Base-by-base conservation (phyloP, 2,113 vertebrate genomes). In the Prunella himalayana region DNA sequence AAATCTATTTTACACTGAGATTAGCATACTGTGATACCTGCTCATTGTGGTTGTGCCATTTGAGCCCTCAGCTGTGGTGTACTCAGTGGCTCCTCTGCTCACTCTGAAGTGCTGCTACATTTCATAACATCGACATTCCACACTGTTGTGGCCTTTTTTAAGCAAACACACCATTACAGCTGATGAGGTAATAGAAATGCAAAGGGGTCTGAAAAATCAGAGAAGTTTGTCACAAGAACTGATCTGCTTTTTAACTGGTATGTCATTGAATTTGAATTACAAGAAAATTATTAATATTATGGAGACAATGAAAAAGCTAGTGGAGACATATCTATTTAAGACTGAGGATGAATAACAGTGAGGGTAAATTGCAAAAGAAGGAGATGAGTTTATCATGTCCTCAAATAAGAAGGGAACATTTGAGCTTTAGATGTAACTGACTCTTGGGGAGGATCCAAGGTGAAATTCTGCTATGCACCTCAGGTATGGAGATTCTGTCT, bases 1-100 rank as follows among this genome's bases (percentile, higher is more conserved):
- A 94, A 89, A 95, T 91, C 70, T 92, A 30, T 95, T 97, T 95
- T 95, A 91, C 78, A 45, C 30, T 64, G 89, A 89, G 51, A 86
- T 95, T 91, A 96, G 61, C 86, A 79, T 68, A 77, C 73, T 92
- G 85, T 86, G 92, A 82, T 93, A 96, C 87, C 85, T 96, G 77
- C 80, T 94, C 24, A 51, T 50, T 87, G 88, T 90, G 66, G 60
- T 44, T 25, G 27, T 78, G 51, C 18, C 60, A 25, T 88, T 73
- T 90, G 90, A 83, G 85, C 79, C 86, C 68, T 83, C 85, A 92
- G 72, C 76, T 96, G 42, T 78, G 56, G 9, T 44, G 47, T 64
- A 37, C 41, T 88, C 64, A 81, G 54, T 0, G 0, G 47, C 49
- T 82, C 7, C 12, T 83, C 60, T 90, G 35, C 54, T 82, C 64